These are phyloP conservation scores for Daboia siamensis DNA, from an alignment of 2,113 vertebrate genomes.

Conservation along the genomic window DNA sequence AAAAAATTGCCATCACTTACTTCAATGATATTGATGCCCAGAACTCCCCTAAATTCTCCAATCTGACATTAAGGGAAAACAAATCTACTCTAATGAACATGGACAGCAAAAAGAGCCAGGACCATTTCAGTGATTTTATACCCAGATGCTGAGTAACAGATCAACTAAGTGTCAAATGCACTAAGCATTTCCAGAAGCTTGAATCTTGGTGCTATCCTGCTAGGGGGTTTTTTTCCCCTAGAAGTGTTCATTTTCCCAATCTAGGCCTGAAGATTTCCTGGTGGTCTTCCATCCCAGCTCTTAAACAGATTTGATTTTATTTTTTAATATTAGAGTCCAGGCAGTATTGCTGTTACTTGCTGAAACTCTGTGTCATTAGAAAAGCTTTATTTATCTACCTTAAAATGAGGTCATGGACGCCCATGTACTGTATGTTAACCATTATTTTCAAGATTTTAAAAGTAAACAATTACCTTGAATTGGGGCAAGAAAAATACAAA, in stretches of 20 bases:
- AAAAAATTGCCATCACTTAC: background rate
- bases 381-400: background rate
- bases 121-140: background rate
- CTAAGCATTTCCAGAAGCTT: background rate
- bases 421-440: background rate
- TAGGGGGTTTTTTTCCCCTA: background rate
- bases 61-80: background rate
- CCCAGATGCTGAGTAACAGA: background rate
- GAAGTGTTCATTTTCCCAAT: background rate
- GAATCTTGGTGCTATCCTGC: background rate
- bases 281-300: background rate
- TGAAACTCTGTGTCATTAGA: background rate
- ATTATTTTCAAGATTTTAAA: background rate
- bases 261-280: background rate
- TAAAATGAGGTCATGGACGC: background rate
- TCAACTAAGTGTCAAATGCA: background rate
- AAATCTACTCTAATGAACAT: background rate
- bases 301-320: background rate
- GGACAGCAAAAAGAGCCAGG: background rate
- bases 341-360: background rate
- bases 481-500: slow-evolving; percentile 69
- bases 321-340: background rate
- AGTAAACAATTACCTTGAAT: slow-evolving; percentile 61
- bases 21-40: background rate
- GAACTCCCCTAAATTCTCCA: background rate